Evolutionary conservation across 2,888 invertebrate genomes (phyloP), one percentile per base, ranked within the genome.

Genomic region (Plebejus anna): DNA sequence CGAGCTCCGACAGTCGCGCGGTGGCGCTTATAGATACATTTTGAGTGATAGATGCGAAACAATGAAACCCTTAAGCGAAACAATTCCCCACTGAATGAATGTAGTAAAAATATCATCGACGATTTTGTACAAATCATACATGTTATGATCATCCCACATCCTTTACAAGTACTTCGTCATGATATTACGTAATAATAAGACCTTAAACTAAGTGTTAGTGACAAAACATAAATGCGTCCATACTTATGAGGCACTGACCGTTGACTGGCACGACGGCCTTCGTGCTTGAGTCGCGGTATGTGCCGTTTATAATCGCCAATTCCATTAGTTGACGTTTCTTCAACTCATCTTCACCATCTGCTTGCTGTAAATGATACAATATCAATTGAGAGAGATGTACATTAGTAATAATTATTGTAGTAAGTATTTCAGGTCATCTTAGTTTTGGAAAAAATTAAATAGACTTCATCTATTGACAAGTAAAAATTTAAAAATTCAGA

Each of bases 291-390:
- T 99, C 99, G 89, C 99, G 96, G 95, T 99, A 99, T 77, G 99
- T 99, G 89, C 99, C 99, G 91, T 99, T 99, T 89, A 99, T 99
- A 87, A 99, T 99, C 87, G 99, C 99, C 90, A 99, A 95, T 94
- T 99, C 99, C 99, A 99, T 99, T 85, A 99, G 95, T 94, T 99
- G 99, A 89, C 99, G 96, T 94, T 99, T 99, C 96, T 99, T 99
- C 88, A 99, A 95, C 92, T 99, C 99, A 94, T 99, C 99, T 95
- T 99, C 99, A 80, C 99, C 99, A 92, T 99, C 99, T 80, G 99
- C 99, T 99, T 99, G 97, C 96, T 97, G 94, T 82, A 90, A 89
- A 73, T 16, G 32, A 73, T 55, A 28, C 13, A 55, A 73, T 66
- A 66, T 66, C 11, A 66, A 66, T 32, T 66, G 66, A 36, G 66